Evolutionary conservation across 2,888 invertebrate genomes (phyloP).

Genomic region (Peribatodes rhomboidaria): DNA sequence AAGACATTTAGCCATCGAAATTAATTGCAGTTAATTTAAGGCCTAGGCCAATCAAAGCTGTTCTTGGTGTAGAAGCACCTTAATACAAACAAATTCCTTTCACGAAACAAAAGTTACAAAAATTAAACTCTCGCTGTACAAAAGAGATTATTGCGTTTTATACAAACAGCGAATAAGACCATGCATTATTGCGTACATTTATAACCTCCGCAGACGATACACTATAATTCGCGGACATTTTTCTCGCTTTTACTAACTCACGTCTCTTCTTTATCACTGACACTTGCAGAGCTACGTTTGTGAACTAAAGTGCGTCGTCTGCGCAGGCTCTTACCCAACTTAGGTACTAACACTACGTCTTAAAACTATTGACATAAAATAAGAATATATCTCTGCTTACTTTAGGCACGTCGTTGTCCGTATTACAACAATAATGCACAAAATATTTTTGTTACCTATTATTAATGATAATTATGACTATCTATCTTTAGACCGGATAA

Average conservation of each 20-base stretch:
- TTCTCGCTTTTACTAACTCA: not conserved
- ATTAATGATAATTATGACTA: no score
- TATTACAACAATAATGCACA: conserved; percentile 53
- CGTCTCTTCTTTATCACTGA: not conserved
- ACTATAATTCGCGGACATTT: not conserved
- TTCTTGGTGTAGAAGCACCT: not conserved
- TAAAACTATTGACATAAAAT: conserved; percentile 65
- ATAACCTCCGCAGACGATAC: not conserved
- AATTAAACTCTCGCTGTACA: conserved; percentile 55
- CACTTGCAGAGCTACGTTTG: not conserved
- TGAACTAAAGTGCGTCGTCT: not conserved
- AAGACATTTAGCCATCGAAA: no score
- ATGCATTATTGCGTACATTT: conserved; percentile 43
- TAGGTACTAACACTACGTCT: conserved; percentile 48
- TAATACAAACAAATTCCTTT: conserved; percentile 20
- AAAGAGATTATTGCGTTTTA: conserved; percentile 52
- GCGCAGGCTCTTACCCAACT: conserved; percentile 48
- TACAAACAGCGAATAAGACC: conserved; percentile 39
- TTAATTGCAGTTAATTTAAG: no score
- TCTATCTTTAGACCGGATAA: no score
- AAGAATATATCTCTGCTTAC: conserved; percentile 59
- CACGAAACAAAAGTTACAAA: conserved; percentile 27
- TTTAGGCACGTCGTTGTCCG: conserved; percentile 63
- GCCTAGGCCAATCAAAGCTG: no score
- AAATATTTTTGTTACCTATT: conserved; percentile 33